These are phyloP conservation scores for Mus caroli DNA, from an alignment of 2,797 vertebrate species.

Conservation along the genomic window DNA sequence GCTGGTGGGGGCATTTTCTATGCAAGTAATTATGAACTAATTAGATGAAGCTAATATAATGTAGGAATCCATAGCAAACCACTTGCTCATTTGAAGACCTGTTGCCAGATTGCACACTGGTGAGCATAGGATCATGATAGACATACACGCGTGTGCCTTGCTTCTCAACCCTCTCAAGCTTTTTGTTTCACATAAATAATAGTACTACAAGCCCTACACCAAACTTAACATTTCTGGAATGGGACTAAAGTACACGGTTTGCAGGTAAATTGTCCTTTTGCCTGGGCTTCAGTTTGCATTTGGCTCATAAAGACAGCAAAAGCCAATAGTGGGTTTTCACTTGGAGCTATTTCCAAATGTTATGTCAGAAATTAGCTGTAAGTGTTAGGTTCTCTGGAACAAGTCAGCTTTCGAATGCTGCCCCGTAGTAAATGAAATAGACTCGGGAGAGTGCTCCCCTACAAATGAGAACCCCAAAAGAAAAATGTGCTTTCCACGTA, in stretches of 20 bases:
- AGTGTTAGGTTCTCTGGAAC: slow-evolving; percentile 78
- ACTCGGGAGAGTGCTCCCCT: slow-evolving; percentile 81
- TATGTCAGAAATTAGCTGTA: slow-evolving; percentile 84
- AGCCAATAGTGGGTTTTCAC: slow-evolving; percentile 82
- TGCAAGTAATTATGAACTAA: neutral
- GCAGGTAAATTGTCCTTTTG: slow-evolving; percentile 71
- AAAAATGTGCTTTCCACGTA: slow-evolving; percentile 74
- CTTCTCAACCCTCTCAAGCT: neutral
- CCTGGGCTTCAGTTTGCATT: slow-evolving; percentile 79
- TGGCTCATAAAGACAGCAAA: slow-evolving; percentile 82
- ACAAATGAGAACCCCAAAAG: slow-evolving; percentile 84
- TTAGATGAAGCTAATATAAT: slow-evolving; percentile 10
- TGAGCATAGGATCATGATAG: neutral
- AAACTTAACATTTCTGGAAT: slow-evolving; percentile 19
- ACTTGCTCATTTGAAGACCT: neutral
- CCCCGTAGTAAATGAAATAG: slow-evolving; percentile 83
- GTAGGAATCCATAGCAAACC: neutral
- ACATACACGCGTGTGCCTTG: neutral
- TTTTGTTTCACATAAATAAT: slow-evolving; percentile 51
- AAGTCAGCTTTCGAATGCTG: slow-evolving; percentile 81
- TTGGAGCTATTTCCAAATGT: slow-evolving; percentile 81
- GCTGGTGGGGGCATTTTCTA: neutral
- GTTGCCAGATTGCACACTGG: neutral
- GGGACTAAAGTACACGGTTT: slow-evolving; percentile 24
- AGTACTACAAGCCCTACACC: neutral